phyloP scores from a whole-genome alignment of 2,113 vertebrate species.

The Malaclemys terrapin region DNA sequence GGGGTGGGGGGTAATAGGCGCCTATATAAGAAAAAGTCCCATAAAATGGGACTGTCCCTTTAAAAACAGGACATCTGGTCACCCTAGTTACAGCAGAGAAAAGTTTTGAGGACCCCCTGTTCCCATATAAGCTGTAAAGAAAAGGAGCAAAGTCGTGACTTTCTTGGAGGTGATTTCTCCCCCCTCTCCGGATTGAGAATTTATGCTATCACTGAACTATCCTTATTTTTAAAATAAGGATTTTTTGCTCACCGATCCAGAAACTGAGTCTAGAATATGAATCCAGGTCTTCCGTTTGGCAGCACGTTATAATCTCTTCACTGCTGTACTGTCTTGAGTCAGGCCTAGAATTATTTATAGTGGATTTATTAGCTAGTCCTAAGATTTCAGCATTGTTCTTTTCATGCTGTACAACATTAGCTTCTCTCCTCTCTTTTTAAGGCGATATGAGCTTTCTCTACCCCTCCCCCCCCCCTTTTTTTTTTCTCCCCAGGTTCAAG shows the following conservation, averaged over 20 bases:
- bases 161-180: no score
- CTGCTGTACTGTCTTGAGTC: background rate
- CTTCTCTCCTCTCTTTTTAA: background rate
- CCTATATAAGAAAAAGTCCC: no score
- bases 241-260: background rate
- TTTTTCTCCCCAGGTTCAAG: conserved; percentile 85
- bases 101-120: no score
- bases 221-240: no score
- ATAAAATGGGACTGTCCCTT: no score
- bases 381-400: background rate
- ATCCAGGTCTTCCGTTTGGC: background rate
- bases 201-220: no score
- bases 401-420: background rate
- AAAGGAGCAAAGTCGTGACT: no score
- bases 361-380: background rate
- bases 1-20: no score
- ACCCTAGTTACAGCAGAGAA: no score
- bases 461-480: background rate
- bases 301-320: background rate
- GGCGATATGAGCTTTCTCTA: background rate
- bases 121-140: no score
- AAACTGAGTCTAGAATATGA: background rate
- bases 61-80: no score
- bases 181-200: no score
- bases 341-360: background rate